A percentile compares a stretch with the other conserved stretches of the same genome.
Conservation (phyloP, 2,797 vertebrate genomes). For the Morelia viridis region DNA sequence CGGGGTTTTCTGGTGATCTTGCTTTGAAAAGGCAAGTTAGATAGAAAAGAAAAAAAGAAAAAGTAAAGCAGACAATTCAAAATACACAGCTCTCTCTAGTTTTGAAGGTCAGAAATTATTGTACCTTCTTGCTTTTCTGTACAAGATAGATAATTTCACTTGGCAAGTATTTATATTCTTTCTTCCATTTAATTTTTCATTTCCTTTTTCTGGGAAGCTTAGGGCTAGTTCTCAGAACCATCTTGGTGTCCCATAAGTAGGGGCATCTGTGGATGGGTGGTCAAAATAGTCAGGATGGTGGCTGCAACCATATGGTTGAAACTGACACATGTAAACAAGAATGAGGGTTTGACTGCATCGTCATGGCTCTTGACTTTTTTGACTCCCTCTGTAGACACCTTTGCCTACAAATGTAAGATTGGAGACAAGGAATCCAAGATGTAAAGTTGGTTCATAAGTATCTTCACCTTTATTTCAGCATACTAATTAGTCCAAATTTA, state of each 20-base stretch:
- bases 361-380: not conserved
- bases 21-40: not conserved
- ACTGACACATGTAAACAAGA: not conserved
- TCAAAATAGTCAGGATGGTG: not conserved
- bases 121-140: not conserved
- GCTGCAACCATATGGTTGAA: not conserved
- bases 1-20: not conserved
- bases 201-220: not conserved
- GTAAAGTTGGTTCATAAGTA: too few species aligned
- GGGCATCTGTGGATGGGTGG: not conserved
- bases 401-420: not conserved
- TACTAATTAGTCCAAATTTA: not conserved
- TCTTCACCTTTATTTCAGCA: not conserved
- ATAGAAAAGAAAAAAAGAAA: not conserved
- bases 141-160: not conserved
- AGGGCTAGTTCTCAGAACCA: not conserved
- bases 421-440: not conserved
- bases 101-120: slow-evolving; percentile 1
- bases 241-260: not conserved
- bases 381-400: not conserved
- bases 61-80: not conserved
- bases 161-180: not conserved
- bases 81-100: not conserved
- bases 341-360: not conserved
- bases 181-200: not conserved